A percentile compares a stretch with the other conserved stretches of the same genome.
Evolutionary conservation across 2,888 invertebrate species (phyloP).

Genomic region (Nemotelus nigrinus): DNA sequence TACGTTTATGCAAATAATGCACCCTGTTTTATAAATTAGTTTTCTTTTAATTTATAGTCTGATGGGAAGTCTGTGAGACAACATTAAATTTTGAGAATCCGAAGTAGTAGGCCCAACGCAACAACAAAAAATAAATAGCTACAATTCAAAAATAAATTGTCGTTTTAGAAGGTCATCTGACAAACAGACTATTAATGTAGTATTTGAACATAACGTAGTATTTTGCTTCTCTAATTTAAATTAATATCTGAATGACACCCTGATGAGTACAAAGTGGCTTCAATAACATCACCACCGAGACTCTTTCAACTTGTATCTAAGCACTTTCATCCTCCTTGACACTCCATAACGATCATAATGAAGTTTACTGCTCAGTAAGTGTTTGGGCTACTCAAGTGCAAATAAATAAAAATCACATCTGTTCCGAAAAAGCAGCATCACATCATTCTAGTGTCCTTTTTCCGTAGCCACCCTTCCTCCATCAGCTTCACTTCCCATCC

Average conservation of each 20-base stretch:
- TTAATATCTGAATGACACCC: background rate
- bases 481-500: background rate
- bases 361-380: constrained; percentile 25
- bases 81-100: too few relatives aligned
- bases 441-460: background rate
- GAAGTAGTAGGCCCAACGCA: too few relatives aligned
- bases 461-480: background rate
- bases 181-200: too few relatives aligned
- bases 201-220: too few relatives aligned
- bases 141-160: too few relatives aligned
- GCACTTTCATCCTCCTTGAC: background rate
- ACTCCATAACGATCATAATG: constrained; percentile 29
- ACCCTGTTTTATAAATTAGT: too few relatives aligned
- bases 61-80: too few relatives aligned
- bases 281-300: background rate
- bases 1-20: too few relatives aligned
- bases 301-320: background rate
- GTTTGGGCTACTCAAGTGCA: constrained; percentile 33
- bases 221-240: too few relatives aligned
- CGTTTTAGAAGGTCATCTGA: too few relatives aligned
- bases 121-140: too few relatives aligned
- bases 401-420: constrained; percentile 48
- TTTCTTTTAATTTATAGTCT: too few relatives aligned
- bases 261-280: background rate
- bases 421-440: constrained; percentile 33